A percentile compares a stretch with the other conserved stretches of the same genome.
Evolutionary conservation across 2,888 invertebrate genomes (phyloP).

Genomic region (Pristionchus exspectatus): DNA sequence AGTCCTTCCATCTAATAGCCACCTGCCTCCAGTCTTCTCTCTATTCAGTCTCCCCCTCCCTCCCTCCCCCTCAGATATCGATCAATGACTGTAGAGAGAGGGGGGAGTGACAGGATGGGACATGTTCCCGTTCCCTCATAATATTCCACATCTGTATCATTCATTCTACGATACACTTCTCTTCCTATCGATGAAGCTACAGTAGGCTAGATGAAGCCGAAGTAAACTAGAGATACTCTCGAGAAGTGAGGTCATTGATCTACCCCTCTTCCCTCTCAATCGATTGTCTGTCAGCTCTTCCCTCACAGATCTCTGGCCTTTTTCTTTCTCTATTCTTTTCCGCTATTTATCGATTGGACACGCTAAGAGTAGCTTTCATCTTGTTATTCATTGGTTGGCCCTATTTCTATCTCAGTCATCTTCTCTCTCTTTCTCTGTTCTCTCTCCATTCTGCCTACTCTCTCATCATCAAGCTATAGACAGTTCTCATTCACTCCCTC

Average conservation of each 20-base stretch:
- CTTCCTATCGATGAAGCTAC: neutral
- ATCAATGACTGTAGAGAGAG: slow-evolving; percentile 22
- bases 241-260: slow-evolving; percentile 7
- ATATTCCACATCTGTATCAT: slow-evolving; percentile 2
- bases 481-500: neutral
- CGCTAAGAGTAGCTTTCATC: neutral
- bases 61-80: slow-evolving; percentile 34
- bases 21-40: slow-evolving; percentile 36
- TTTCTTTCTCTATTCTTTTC: neutral
- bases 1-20: slow-evolving; percentile 27
- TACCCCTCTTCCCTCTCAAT: neutral
- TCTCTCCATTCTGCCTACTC: slow-evolving; percentile 1
- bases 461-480: neutral
- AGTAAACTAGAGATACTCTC: neutral
- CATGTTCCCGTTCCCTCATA: slow-evolving; percentile 32
- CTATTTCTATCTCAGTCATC: neutral
- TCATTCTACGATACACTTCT: neutral
- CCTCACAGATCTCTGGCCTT: neutral
- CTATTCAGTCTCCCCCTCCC: slow-evolving; percentile 10
- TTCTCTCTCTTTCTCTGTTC: slow-evolving; percentile 21
- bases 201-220: neutral
- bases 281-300: neutral
- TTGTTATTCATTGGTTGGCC: neutral
- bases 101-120: slow-evolving; percentile 31
- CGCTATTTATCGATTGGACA: slow-evolving; percentile 21